Evolutionary conservation across 2,113 vertebrate species (phyloP).

Genomic region (Cyanoderma ruficeps): DNA sequence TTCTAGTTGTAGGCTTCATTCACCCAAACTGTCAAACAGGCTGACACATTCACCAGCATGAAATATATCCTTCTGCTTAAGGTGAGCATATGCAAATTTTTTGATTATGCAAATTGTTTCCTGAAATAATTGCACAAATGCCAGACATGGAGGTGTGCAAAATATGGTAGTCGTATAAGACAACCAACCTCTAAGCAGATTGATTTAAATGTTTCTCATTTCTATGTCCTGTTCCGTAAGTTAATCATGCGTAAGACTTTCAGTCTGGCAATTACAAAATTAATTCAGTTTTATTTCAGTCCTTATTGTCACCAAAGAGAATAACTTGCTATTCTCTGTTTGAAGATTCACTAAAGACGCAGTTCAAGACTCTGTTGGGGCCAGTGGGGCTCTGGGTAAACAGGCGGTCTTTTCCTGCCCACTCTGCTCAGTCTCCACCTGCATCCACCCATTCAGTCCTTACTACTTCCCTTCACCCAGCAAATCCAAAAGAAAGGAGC

Average conservation of each 20-base stretch:
- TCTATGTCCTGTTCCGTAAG: not conserved
- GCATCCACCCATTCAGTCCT: not conserved
- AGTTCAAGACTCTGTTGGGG: not conserved
- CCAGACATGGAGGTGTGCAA: constrained; percentile 13
- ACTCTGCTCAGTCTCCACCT: not conserved
- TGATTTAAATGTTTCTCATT: not conserved
- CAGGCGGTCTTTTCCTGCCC: not conserved
- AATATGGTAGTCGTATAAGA: not conserved
- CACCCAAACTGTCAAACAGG: not conserved
- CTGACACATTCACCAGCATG: not conserved
- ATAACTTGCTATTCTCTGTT: not conserved
- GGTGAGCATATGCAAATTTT: constrained; percentile 5
- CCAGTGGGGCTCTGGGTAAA: not conserved
- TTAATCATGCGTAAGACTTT: not conserved
- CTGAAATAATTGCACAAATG: constrained; percentile 14
- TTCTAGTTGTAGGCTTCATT: not conserved
- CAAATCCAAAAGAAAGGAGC: not conserved
- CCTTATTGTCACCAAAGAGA: not conserved
- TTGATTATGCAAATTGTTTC: not conserved
- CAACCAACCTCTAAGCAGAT: not conserved
- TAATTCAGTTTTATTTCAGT: not conserved
- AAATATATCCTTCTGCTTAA: not conserved
- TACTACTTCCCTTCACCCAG: not conserved
- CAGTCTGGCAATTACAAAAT: not conserved
- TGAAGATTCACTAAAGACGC: not conserved